Conservation (phyloP, 2,888 invertebrate species). For the Eucera pruinosa region DNA sequence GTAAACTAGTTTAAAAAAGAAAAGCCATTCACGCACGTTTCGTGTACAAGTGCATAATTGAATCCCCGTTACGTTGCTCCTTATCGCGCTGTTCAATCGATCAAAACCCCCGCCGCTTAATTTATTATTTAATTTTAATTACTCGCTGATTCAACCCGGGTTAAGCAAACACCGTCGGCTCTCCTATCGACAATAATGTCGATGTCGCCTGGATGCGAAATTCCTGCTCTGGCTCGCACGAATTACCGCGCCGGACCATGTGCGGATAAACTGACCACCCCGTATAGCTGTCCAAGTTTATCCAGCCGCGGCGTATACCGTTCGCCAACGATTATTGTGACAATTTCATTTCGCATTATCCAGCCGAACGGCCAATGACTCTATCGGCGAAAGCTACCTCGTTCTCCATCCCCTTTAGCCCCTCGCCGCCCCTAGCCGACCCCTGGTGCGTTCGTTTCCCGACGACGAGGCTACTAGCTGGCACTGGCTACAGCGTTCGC, state of each 20-base stretch:
- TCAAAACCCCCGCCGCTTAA: neutral
- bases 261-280: slow-evolving; percentile 52
- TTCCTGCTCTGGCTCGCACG: slow-evolving; percentile 25
- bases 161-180: slow-evolving; percentile 5
- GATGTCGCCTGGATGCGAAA: neutral
- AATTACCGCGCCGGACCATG: slow-evolving; percentile 32
- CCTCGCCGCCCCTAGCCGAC: neutral
- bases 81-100: neutral
- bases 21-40: no score
- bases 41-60: no score
- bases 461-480: slow-evolving; percentile 28
- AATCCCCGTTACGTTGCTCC: no score
- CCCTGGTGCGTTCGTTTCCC: slow-evolving; percentile 22
- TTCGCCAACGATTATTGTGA: slow-evolving; percentile 77
- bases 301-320: slow-evolving; percentile 62
- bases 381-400: slow-evolving; percentile 65
- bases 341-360: slow-evolving; percentile 79
- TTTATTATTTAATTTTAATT: slow-evolving; percentile 16
- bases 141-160: neutral
- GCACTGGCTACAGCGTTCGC: slow-evolving; percentile 61
- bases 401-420: slow-evolving; percentile 18
- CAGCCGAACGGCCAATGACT: slow-evolving; percentile 68
- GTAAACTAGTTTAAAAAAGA: no score
- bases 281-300: slow-evolving; percentile 60
- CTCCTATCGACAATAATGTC: slow-evolving; percentile 1